Evolutionary conservation across 2,888 invertebrate species (phyloP).

Genomic region (Mesoligia furuncula): DNA sequence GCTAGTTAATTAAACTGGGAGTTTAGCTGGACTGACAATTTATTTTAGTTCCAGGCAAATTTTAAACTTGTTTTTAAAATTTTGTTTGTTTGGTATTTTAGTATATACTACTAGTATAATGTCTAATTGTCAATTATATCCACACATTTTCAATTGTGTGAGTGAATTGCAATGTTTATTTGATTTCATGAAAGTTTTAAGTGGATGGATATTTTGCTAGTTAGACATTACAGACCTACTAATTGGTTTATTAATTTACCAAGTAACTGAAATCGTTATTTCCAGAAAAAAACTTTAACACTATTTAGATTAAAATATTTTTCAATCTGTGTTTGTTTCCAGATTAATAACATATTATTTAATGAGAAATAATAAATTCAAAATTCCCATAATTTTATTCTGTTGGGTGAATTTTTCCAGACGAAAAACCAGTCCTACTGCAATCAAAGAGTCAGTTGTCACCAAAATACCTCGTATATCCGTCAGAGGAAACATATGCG

Average conservation of each 20-base stretch:
- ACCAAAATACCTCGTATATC: too few species aligned
- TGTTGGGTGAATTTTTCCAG: background rate
- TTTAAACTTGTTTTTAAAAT: background rate
- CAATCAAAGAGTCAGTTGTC: too few species aligned
- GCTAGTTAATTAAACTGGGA: slow-evolving; percentile 19
- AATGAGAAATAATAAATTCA: background rate
- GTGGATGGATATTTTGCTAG: background rate
- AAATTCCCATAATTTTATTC: background rate
- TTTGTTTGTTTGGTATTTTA: background rate
- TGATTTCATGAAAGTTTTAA: background rate
- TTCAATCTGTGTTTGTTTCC: background rate
- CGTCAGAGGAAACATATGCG: too few species aligned
- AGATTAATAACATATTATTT: background rate
- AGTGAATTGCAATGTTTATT: background rate
- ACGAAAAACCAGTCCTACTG: background rate
- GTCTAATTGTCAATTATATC: background rate
- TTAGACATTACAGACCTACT: background rate
- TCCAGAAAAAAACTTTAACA: background rate
- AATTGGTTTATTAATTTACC: background rate
- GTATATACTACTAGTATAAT: background rate
- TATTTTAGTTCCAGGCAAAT: background rate
- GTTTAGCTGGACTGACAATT: background rate
- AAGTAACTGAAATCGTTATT: background rate
- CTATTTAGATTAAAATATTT: background rate
- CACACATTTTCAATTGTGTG: background rate